Evolutionary conservation across 1,140 invertebrate species (phyloP).

Genomic region (Drosophila melanica): DNA sequence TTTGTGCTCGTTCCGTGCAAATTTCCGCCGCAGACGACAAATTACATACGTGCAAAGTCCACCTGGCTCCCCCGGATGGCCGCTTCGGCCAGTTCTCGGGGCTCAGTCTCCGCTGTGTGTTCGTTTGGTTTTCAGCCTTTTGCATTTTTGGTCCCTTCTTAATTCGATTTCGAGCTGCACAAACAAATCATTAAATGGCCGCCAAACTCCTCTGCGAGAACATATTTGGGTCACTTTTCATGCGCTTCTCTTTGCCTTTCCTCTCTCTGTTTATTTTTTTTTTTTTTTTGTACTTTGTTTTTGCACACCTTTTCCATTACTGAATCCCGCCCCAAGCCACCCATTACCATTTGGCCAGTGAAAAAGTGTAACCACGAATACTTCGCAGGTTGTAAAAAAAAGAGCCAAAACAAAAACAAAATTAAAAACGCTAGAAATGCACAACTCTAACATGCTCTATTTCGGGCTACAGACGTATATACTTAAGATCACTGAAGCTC

Average conservation of each 20-base stretch:
- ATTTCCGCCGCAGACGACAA: constrained; percentile 80
- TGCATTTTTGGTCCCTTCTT: constrained; percentile 29
- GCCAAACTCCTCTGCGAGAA: constrained; percentile 71
- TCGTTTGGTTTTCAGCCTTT: constrained; percentile 2
- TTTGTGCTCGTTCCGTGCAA: constrained; percentile 59
- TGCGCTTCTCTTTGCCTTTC: neutral
- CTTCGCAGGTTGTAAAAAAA: constrained; percentile 15
- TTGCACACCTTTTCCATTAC: constrained; percentile 35
- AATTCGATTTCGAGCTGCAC: constrained; percentile 68
- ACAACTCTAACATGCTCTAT: neutral
- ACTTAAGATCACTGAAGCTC: too few relatives aligned
- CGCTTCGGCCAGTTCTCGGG: neutral
- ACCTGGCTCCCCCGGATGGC: constrained; percentile 26
- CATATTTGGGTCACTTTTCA: constrained; percentile 64
- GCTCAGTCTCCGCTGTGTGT: neutral
- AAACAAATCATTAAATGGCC: constrained; percentile 77
- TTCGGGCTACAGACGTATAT: too few relatives aligned
- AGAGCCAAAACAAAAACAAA: neutral
- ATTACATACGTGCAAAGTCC: constrained; percentile 69
- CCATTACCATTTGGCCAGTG: constrained; percentile 3
- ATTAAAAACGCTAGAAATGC: neutral
- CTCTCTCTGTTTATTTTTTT: neutral
- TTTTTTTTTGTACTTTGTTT: constrained; percentile 7
- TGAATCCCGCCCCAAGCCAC: neutral
- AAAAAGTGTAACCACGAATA: constrained; percentile 45